A percentile compares a stretch with the other conserved stretches of the same genome.
These are phyloP conservation scores for Chiloscyllium plagiosum DNA, from an alignment of 2,113 vertebrate species.

Conservation along the genomic window DNA sequence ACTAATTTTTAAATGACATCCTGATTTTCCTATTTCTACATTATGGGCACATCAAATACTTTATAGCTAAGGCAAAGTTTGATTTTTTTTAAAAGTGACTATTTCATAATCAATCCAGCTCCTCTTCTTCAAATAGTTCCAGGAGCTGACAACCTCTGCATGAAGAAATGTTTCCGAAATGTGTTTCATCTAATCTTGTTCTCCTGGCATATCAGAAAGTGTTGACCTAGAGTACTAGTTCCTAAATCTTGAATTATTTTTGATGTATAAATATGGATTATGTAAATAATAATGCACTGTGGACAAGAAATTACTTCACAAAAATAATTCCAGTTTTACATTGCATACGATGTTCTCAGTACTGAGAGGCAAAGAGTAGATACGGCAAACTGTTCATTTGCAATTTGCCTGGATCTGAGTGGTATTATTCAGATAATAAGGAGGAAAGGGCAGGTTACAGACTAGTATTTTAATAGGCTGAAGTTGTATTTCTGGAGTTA, in stretches of 20 bases:
- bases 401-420: background rate
- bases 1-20: background rate
- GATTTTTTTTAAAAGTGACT: too few relatives aligned
- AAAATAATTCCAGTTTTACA: background rate
- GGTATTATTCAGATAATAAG: background rate
- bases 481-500: background rate
- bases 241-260: background rate
- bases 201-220: background rate
- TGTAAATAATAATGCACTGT: background rate
- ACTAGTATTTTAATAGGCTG: background rate
- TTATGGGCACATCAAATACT: background rate
- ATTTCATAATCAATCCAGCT: background rate
- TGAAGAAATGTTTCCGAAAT: background rate
- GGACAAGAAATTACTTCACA: background rate
- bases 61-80: background rate
- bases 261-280: background rate
- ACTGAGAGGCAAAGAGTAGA: background rate
- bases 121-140: background rate
- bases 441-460: background rate
- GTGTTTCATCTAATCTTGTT: background rate
- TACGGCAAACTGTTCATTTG: background rate
- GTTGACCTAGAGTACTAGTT: background rate
- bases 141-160: background rate
- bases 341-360: background rate
- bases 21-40: background rate